These are phyloP conservation scores for Orius insidiosus DNA, from an alignment of 1,140 invertebrate species.

Conservation along the genomic window DNA sequence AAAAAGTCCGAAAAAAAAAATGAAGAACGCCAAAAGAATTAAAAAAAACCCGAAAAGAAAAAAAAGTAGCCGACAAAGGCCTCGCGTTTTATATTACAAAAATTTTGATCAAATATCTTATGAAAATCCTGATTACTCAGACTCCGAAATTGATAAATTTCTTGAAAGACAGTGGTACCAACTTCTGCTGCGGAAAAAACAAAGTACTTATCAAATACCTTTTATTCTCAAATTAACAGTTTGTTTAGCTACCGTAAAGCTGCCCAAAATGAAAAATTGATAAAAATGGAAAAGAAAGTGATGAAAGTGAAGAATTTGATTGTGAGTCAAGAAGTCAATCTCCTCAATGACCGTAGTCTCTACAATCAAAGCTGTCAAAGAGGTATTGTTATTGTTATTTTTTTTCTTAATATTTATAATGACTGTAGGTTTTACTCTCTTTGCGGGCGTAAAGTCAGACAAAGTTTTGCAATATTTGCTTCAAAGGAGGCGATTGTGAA, in stretches of 20 bases:
- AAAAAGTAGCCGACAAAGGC: neutral
- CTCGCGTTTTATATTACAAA: constrained; percentile 10
- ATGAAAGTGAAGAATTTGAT: neutral
- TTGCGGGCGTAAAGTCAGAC: constrained; percentile 12
- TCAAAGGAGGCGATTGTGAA: constrained; percentile 45
- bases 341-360: neutral
- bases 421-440: constrained; percentile 9
- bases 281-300: no score
- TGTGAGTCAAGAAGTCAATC: constrained; percentile 8
- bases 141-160: constrained; percentile 14
- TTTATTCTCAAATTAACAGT: no score
- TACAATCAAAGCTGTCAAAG: constrained; percentile 5
- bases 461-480: constrained; percentile 34
- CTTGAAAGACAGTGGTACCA: constrained; percentile 16
- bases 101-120: constrained; percentile 15
- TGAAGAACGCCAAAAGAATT: constrained; percentile 1
- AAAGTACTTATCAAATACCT: constrained; percentile 7
- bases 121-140: constrained; percentile 15
- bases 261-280: no score
- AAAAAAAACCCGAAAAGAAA: constrained; percentile 11
- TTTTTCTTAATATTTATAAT: neutral
- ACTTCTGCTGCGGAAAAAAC: constrained; percentile 10
- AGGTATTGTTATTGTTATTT: neutral
- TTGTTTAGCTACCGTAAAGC: neutral
- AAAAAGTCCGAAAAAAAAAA: neutral